Conservation (phyloP, 2,888 invertebrate genomes). For the Eucera pruinosa region DNA sequence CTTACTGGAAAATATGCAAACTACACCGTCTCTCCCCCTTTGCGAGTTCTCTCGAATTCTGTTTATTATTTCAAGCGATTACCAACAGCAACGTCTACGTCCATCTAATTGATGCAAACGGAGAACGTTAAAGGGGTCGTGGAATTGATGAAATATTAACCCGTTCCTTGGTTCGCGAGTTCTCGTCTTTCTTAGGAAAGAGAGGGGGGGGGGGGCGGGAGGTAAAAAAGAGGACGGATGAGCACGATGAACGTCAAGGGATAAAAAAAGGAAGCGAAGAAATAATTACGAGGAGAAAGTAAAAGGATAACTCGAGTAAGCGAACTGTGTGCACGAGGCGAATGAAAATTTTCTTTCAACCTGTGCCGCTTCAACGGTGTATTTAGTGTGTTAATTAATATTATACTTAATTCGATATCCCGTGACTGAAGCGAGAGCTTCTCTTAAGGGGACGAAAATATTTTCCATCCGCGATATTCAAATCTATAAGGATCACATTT, state of each 20-base stretch:
- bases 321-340: background rate
- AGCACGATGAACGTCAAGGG: constrained; percentile 11
- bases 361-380: background rate
- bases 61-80: constrained; percentile 57
- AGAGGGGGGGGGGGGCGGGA: too few relatives aligned
- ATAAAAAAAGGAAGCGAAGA: background rate
- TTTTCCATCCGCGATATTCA: background rate
- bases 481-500: too few relatives aligned
- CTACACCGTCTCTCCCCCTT: constrained; percentile 22
- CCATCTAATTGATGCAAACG: constrained; percentile 44
- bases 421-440: too few relatives aligned
- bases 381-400: too few relatives aligned
- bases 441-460: background rate
- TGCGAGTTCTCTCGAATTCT: constrained; percentile 17
- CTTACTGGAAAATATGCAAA: constrained; percentile 7
- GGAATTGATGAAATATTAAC: constrained; percentile 61
- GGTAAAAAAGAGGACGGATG: background rate
- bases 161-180: constrained; percentile 34
- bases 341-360: constrained; percentile 6
- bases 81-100: constrained; percentile 21
- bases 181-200: constrained; percentile 19
- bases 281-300: constrained; percentile 1
- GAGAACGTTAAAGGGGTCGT: constrained; percentile 50
- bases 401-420: constrained; percentile 8
- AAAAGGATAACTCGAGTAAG: constrained; percentile 26